Base-by-base conservation (phyloP, 2,113 vertebrate species). In the Dasyurus viverrinus region DNA sequence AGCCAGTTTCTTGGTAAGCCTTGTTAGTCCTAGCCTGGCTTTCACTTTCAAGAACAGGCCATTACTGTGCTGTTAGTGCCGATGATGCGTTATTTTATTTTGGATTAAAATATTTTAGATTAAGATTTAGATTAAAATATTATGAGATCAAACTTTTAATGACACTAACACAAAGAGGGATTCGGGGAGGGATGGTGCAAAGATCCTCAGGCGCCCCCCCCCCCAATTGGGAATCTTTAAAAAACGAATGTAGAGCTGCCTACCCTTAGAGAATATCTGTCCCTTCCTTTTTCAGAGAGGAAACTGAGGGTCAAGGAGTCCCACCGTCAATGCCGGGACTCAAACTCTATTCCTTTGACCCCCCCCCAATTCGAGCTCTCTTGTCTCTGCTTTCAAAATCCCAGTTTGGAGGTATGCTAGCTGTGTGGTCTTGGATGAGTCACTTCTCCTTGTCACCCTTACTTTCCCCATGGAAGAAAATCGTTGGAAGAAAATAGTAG, bases 1-100 rank as follows among this genome's bases (percentile, higher is more conserved):
- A 42, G 68, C 30, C 68, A 96, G 92, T 93, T 93, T 97, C 92
- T 94, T 94, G 36, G 52, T 92, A 94, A 93, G 48, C 60, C 30
- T 68, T 68, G 60, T 68, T 68, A 68, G 60, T 68, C 36, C 60
- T n/a, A 16, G 30, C 60, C 30, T 68, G 60, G 60, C 60, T 68
- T n/a, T 68, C 60, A 68, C 12, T 68, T 68, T 36, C 60, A 68
- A 36, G 60, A 68, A 30, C 60, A 30, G 60, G 12, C 30, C 4
- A 16, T 36, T 36, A 4, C 12, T 68, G 60, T 3, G 30, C 30
- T 68, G 12, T 5, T 36, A 11, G 0, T 36, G 60, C 30, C 36
- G 12, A 36, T 36, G 60, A n/a, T 68, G 30, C 60, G 14, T 14
- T 36, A 36, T 36, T 68, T 68, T 36, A 36, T 68, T 60, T 60